phyloP scores from a whole-genome alignment of 1,140 invertebrate species.

The Proales similis region DNA sequence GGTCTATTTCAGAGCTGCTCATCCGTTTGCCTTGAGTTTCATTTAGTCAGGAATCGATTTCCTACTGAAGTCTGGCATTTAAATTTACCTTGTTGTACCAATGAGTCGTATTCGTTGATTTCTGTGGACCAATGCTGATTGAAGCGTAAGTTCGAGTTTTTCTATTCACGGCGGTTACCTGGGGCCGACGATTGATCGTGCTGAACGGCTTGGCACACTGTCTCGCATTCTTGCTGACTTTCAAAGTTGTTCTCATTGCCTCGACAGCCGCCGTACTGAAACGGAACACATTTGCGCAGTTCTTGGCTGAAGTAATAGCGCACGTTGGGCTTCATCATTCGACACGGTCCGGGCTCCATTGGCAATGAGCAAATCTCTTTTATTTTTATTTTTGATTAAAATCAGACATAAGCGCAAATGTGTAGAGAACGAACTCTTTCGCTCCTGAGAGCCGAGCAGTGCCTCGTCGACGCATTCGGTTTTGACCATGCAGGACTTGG shows the following conservation, averaged over 20 bases:
- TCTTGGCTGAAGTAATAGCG: conserved; percentile 38
- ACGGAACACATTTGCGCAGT: conserved; percentile 45
- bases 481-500: conserved; percentile 14
- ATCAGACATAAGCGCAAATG: neutral
- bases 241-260: conserved; percentile 47
- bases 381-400: conserved; percentile 1
- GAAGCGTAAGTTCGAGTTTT: too few species aligned
- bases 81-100: too few species aligned
- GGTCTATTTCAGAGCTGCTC: too few species aligned
- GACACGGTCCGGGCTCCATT: conserved; percentile 38
- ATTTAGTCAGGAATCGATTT: too few species aligned
- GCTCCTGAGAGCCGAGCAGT: conserved; percentile 6
- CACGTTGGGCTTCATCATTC: conserved; percentile 7
- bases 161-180: too few species aligned
- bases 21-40: too few species aligned
- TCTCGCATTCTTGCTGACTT: conserved; percentile 8
- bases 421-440: conserved; percentile 1
- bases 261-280: conserved; percentile 50
- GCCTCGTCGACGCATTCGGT: conserved; percentile 1
- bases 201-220: too few species aligned
- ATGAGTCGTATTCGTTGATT: too few species aligned
- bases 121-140: too few species aligned
- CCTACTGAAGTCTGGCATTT: too few species aligned
- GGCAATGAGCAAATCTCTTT: conserved; percentile 35
- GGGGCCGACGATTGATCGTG: too few species aligned